Base-by-base conservation (phyloP, 2,888 invertebrate species). In the Thalpophila matura region DNA sequence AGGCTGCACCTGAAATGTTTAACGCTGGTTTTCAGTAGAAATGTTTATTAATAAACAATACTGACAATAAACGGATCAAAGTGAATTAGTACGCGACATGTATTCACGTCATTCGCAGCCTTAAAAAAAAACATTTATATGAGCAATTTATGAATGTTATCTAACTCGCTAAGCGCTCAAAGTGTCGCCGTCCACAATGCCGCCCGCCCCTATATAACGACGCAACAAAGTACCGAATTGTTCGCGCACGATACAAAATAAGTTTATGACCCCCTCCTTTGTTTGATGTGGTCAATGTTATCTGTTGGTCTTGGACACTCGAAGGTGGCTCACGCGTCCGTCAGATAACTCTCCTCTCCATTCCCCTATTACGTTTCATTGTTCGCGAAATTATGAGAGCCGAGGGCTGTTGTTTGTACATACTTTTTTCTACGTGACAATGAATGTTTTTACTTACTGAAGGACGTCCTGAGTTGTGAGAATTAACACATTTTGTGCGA, bases 271-370 rank as follows among this genome's bases (percentile, higher is more conserved):
- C 65, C 59, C 62, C 56, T 54, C 88, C 87, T 90, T 92, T 93
- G 92, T 92, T 87, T 89, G 90, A 82, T 82, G 87, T 86, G 87
- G 90, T 88, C 91, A 89, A 88, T 89, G 88, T 90, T 92, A 91
- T 91, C 91, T 88, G 79, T 77, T 79, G 78, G 83, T 85, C 85
- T 85, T 85, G 86, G 82, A 83, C 89, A 88, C 88, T 85, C 84
- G 83, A 84, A 87, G 90, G 88, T 89, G 84, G 83, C 72, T 47
- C 83, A 77, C 82, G 83, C 86, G 88, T 88, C 85, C 78, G 83
- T 67, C 75, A 88, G 91, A 92, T 92, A 91, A 88, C 88, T 81
- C 81, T 81, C 82, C 85, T 81, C 77, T 51, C 56, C 68, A 60
- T 56, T 46, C 60, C 72, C 81, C 85, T 87, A 91, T 89, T 87